Evolutionary conservation across 2,113 vertebrate species (phyloP).

Genomic region (Ceyx margarethae): DNA sequence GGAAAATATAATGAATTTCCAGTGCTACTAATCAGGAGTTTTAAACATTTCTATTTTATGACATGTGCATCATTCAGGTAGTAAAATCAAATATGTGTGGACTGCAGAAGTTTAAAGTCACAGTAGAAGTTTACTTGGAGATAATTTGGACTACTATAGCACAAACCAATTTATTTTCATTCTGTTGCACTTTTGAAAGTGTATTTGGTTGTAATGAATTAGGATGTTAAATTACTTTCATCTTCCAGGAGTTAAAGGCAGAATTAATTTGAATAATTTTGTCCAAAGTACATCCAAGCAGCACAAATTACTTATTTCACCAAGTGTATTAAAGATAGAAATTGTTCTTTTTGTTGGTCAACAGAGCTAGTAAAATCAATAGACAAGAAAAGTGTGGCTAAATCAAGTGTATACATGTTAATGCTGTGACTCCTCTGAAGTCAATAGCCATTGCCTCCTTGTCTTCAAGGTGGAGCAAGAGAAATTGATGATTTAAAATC

Average conservation of each 20-base stretch:
- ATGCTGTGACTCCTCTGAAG: not conserved
- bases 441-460: not conserved
- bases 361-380: conserved; percentile 26
- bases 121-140: not conserved
- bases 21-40: not conserved
- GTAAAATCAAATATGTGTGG: not conserved
- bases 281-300: not conserved
- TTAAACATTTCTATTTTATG: not conserved
- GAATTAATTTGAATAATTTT: conserved; percentile 11
- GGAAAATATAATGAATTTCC: not conserved
- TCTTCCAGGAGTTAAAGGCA: not conserved
- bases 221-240: not conserved
- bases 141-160: not conserved
- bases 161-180: conserved; percentile 1
- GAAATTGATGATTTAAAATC: not conserved
- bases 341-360: not conserved
- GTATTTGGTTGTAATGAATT: conserved; percentile 9
- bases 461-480: not conserved
- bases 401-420: not conserved
- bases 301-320: not conserved
- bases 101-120: not conserved
- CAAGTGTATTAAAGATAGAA: not conserved
- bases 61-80: not conserved
- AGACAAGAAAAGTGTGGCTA: not conserved
- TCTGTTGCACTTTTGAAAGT: not conserved